Base-by-base conservation (phyloP, 2,797 vertebrate species). In the Psittacula echo region DNA sequence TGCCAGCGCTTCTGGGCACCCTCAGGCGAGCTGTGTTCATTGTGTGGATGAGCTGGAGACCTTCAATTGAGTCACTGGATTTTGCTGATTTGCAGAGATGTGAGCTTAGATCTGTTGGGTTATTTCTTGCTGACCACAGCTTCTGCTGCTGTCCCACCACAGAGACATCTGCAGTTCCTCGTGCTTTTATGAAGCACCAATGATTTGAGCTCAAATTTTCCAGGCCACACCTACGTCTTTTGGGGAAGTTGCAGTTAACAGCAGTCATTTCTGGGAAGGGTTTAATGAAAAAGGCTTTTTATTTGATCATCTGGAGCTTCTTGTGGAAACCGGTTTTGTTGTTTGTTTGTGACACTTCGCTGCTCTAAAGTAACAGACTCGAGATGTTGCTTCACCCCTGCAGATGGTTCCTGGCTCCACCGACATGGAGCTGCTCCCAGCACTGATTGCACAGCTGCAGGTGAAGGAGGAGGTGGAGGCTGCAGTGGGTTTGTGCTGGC, bases 31-130 rank as follows among this genome's bases (percentile, higher is more conserved):
- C 75, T 11, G 47, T 27, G 88, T 26, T 91, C 73, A 3, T 50
- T 24, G 6, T 62, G 34, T 50, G 65, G 65, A 24, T 83, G 32
- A 58, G 27, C 60, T 47, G 79, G 41, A 54, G 90, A 9, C 82
- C 89, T 11, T 68, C 82, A 77, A n/a, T 82, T 76, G 60, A 30
- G 68, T 26, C 30, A 85, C 66, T 86, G 60, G 41, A 13, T 81
- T 65, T 51, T 87, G 94, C 94, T 92, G 96, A 92, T 82, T 48
- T 66, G 64, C 53, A 23, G 67, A 70, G 77, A 91, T 34, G 78
- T 0, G 4, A 51, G 60, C 23, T 8, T 66, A 37, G 77, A 22
- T 66, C 11, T 9, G 1, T 50, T 18, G 6, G 68, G 54, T 6
- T 44, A 2, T 70, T 82, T 76, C 45, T 79, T 76, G 91, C 91